Evolutionary conservation across 2,888 invertebrate species (phyloP).

Genomic region (Trachelus iudaicus): DNA sequence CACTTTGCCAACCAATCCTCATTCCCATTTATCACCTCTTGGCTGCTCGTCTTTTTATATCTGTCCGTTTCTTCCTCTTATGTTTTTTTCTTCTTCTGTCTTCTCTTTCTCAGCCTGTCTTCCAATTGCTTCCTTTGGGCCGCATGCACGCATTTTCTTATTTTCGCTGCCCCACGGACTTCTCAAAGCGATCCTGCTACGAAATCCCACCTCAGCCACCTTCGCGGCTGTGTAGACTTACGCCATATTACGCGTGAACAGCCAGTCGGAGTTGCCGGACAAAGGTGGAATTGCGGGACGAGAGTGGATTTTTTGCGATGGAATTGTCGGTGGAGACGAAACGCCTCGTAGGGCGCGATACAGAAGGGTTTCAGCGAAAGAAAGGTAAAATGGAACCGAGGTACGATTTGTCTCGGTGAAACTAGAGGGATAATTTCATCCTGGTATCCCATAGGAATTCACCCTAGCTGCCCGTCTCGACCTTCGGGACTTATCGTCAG

Average conservation of each 20-base stretch:
- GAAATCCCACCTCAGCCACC: neutral
- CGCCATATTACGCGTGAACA: constrained; percentile 31
- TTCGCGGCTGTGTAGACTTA: constrained; percentile 9
- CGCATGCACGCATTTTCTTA: constrained; percentile 33
- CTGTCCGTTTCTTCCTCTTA: constrained; percentile 34
- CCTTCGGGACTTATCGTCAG: neutral
- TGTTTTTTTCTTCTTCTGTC: constrained; percentile 15
- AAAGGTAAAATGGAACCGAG: neutral
- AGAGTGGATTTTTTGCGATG: neutral
- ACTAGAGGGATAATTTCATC: neutral
- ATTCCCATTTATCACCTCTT: constrained; percentile 62
- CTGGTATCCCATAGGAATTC: neutral
- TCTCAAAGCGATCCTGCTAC: neutral
- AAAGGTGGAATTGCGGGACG: neutral
- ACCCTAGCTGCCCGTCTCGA: neutral
- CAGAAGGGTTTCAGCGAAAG: neutral
- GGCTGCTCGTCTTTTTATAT: constrained; percentile 39
- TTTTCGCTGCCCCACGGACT: constrained; percentile 32
- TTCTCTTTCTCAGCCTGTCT: constrained; percentile 41
- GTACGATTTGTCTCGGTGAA: neutral
- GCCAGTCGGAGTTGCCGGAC: neutral
- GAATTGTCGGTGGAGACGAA: neutral
- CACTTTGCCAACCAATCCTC: constrained; percentile 61
- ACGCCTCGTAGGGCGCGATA: neutral
- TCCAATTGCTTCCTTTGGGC: constrained; percentile 52